These are phyloP conservation scores for Blastobasis adustella DNA, from an alignment of 2,888 invertebrate species.

Conservation along the genomic window DNA sequence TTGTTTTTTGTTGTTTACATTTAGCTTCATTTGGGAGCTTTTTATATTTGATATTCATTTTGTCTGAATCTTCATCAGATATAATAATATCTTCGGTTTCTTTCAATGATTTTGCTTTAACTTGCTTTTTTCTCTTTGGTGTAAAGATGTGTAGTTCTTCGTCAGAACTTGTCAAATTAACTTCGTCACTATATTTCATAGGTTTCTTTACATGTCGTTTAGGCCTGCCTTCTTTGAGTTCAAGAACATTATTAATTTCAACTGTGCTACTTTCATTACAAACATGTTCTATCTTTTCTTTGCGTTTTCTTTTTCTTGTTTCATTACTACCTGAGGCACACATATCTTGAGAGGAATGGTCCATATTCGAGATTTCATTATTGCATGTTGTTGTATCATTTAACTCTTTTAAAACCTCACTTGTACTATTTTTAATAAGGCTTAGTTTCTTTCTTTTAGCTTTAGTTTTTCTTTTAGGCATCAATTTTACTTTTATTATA, in stretches of 20 bases:
- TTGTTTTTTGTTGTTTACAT: conserved; percentile 15
- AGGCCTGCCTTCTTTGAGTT: conserved; percentile 31
- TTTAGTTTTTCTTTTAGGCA: conserved; percentile 40
- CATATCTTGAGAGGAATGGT: too few species aligned
- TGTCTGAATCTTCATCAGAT: conserved; percentile 6
- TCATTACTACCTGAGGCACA: not conserved
- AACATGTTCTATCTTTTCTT: conserved; percentile 6
- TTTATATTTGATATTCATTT: conserved; percentile 2
- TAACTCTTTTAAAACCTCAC: conserved; percentile 12
- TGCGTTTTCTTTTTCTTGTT: conserved; percentile 26
- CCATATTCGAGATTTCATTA: not conserved
- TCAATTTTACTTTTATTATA: conserved; percentile 51
- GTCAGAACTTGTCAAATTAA: conserved; percentile 46
- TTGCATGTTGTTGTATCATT: not conserved
- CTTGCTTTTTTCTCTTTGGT: conserved; percentile 49
- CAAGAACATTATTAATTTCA: not conserved
- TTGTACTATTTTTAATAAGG: conserved; percentile 19
- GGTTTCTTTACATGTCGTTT: conserved; percentile 53
- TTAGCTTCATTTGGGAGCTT: not conserved
- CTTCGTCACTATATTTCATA: conserved; percentile 50
- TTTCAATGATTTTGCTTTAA: conserved; percentile 9
- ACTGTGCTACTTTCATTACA: not conserved
- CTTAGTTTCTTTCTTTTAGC: conserved; percentile 33
- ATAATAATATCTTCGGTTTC: conserved; percentile 4
- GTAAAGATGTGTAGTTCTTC: conserved; percentile 62